Evolutionary conservation across 2,888 invertebrate genomes (phyloP).

Genomic region (Lasius platythorax): DNA sequence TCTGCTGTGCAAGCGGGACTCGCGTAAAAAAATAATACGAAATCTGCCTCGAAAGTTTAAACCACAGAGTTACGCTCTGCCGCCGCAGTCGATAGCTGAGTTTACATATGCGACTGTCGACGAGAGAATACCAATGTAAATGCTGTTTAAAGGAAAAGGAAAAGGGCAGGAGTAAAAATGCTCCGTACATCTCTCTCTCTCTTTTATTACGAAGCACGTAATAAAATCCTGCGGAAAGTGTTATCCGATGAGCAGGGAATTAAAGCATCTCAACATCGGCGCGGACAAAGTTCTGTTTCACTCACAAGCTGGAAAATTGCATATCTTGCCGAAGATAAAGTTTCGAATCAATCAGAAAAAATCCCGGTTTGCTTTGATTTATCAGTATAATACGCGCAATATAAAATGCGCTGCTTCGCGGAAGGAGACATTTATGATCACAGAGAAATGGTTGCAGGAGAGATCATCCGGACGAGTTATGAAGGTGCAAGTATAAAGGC

Average conservation of each 20-base stretch:
- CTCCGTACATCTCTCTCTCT: slow-evolving; percentile 49
- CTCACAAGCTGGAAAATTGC: slow-evolving; percentile 21
- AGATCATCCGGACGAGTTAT: slow-evolving; percentile 22
- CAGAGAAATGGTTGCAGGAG: not conserved
- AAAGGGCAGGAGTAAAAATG: slow-evolving; percentile 62
- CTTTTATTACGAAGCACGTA: slow-evolving; percentile 12
- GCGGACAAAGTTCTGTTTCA: not conserved
- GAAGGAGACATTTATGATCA: slow-evolving; percentile 13
- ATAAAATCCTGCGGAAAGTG: not conserved
- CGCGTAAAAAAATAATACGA: slow-evolving; percentile 24
- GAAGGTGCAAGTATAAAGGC: not conserved
- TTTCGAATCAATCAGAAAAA: not conserved
- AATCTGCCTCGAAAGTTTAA: slow-evolving; percentile 26
- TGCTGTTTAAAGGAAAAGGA: slow-evolving; percentile 43
- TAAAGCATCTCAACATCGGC: not conserved
- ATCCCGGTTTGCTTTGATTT: slow-evolving; percentile 6
- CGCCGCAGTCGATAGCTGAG: not conserved
- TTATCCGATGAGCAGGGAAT: not conserved
- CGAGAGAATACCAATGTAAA: slow-evolving; percentile 10
- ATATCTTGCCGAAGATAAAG: not conserved
- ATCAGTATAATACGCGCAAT: not conserved
- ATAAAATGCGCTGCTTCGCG: not conserved
- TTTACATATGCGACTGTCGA: not conserved
- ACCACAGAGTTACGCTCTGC: not conserved
- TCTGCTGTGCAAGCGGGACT: not conserved